Evolutionary conservation across 2,888 invertebrate genomes (phyloP).

Genomic region (Danaus chrysippus): DNA sequence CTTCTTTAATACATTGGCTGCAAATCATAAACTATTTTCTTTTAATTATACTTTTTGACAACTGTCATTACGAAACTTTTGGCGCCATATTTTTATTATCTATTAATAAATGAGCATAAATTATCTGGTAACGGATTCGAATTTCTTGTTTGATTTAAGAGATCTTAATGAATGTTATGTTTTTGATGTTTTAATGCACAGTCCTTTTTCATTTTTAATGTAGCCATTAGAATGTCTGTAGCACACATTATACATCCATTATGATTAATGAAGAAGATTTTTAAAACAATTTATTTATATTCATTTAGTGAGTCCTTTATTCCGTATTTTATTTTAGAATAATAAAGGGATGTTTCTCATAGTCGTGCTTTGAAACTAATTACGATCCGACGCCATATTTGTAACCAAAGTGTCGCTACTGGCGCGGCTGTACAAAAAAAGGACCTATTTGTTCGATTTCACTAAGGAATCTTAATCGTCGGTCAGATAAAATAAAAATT

Average conservation of each 20-base stretch:
- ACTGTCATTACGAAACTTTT: background rate
- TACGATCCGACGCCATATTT: conserved; percentile 43
- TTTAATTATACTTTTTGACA: no score
- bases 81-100: background rate
- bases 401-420: conserved; percentile 47
- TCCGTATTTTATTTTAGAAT: background rate
- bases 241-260: conserved; percentile 19
- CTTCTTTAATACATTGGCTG: no score
- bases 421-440: conserved; percentile 59
- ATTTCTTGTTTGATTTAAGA: conserved; percentile 45
- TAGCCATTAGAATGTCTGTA: conserved; percentile 25
- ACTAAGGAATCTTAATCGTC: conserved; percentile 58
- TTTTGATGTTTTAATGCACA: conserved; percentile 54
- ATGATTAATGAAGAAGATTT: background rate
- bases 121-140: conserved; percentile 39
- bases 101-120: conserved; percentile 1
- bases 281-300: conserved; percentile 2
- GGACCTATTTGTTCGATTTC: conserved; percentile 61
- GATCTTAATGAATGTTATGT: conserved; percentile 37
- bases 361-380: background rate
- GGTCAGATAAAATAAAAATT: conserved; percentile 53
- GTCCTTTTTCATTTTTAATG: conserved; percentile 30
- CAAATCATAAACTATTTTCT: no score
- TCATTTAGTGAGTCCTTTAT: background rate
- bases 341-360: background rate